These are phyloP conservation scores for Goniozus legneri DNA, from an alignment of 1,140 invertebrate species.

Conservation along the genomic window DNA sequence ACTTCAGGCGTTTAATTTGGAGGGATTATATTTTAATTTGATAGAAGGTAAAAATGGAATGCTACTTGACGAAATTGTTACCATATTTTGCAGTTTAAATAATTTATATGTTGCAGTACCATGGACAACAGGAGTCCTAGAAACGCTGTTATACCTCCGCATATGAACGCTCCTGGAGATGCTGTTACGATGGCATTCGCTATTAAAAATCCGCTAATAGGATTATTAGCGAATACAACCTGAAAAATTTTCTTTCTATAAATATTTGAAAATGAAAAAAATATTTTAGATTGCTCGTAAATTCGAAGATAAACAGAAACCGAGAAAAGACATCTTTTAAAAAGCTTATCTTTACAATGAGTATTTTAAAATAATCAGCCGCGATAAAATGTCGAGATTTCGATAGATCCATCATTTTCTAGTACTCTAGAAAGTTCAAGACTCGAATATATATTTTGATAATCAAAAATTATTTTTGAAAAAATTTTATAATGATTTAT, in stretches of 20 bases:
- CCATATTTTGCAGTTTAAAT: neutral
- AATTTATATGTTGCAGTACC: conserved; percentile 23
- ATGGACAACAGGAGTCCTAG: conserved; percentile 47
- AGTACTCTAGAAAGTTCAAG: no score
- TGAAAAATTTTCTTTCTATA: conserved; percentile 33
- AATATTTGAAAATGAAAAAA: no score
- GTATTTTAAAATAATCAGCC: no score
- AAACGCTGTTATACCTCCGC: conserved; percentile 34
- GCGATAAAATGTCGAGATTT: no score
- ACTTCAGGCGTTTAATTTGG: neutral
- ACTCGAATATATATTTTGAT: no score
- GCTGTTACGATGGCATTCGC: conserved; percentile 36
- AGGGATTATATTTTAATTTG: neutral
- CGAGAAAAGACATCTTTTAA: conserved; percentile 1
- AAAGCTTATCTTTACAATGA: neutral
- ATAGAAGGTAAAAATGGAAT: neutral
- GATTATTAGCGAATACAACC: conserved; percentile 51
- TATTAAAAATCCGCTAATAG: conserved; percentile 49
- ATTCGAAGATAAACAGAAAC: no score
- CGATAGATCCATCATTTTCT: no score
- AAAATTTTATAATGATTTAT: no score
- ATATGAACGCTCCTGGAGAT: conserved; percentile 31
- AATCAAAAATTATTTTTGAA: no score
- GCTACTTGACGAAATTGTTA: neutral
- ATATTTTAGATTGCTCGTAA: no score